Percentiles rank a stretch among this genome's conserved stretches.
phyloP scores from a whole-genome alignment of 35 echinoderm and acorn worm genomes.

The Antedon bifida region DNA sequence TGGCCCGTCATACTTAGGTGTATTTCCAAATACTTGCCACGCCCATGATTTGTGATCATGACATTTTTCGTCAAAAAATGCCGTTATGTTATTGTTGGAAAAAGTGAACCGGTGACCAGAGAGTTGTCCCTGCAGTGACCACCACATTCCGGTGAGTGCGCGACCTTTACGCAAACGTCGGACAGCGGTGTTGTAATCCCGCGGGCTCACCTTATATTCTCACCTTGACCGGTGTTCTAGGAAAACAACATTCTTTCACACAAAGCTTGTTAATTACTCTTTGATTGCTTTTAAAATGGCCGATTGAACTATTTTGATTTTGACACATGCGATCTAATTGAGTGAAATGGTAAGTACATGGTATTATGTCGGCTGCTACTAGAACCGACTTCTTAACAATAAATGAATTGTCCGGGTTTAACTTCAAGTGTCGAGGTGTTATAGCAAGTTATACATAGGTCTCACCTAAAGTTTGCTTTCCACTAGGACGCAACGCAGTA shows the following conservation, averaged over 20 bases:
- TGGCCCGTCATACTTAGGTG: too few species aligned
- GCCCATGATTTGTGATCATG: too few species aligned
- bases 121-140: too few species aligned
- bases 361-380: background rate
- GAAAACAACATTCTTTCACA: background rate
- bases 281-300: background rate
- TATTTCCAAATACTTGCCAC: too few species aligned
- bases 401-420: background rate
- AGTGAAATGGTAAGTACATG: background rate
- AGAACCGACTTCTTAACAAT: background rate
- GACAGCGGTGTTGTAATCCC: background rate
- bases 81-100: too few species aligned
- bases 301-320: background rate
- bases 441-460: too few species aligned
- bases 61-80: background rate
- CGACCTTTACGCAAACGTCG: background rate
- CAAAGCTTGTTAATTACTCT: background rate
- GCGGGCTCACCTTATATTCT: background rate
- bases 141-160: background rate
- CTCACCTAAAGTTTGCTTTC: too few species aligned
- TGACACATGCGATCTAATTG: background rate
- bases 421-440: background rate
- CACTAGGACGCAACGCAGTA: too few species aligned
- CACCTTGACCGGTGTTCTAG: background rate
- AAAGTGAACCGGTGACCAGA: too few species aligned